A percentile compares a stretch with the other conserved stretches of the same genome.
Conservation (phyloP, 1,140 invertebrate species). For the Brachionus manjavacas region DNA sequence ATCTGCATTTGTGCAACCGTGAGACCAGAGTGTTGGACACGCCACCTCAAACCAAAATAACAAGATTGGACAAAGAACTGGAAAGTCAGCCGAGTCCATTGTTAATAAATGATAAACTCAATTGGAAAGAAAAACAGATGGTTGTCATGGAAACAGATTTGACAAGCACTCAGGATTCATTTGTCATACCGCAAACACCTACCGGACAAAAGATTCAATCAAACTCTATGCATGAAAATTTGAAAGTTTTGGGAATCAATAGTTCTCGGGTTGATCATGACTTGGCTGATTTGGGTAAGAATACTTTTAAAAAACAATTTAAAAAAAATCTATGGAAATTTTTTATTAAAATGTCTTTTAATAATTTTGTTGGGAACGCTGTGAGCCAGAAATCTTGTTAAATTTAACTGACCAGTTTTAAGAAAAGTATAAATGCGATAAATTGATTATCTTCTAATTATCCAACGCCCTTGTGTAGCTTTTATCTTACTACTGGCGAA, state of each 20-base stretch:
- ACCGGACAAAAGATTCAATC: background rate
- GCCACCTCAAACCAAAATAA: background rate
- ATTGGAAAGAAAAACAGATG: background rate
- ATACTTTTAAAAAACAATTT: background rate
- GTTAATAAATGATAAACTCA: background rate
- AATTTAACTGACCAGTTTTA: no score
- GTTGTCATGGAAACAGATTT: background rate
- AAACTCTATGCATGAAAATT: background rate
- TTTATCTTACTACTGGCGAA: no score
- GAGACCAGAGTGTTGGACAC: background rate
- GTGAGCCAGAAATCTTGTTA: no score
- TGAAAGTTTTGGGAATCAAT: background rate
- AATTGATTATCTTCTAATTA: no score
- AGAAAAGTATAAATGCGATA: no score
- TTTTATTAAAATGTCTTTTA: no score
- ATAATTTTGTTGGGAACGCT: no score
- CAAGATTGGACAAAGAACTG: background rate
- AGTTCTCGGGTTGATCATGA: background rate
- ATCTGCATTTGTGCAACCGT: slow-evolving; percentile 32
- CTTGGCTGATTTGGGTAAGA: slow-evolving; percentile 1
- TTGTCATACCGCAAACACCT: background rate
- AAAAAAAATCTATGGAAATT: background rate
- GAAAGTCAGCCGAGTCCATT: background rate
- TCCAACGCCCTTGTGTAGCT: no score
- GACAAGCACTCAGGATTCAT: background rate